These are phyloP conservation scores for Catagonus wagneri DNA, from an alignment of 2,113 vertebrate genomes.

Conservation along the genomic window DNA sequence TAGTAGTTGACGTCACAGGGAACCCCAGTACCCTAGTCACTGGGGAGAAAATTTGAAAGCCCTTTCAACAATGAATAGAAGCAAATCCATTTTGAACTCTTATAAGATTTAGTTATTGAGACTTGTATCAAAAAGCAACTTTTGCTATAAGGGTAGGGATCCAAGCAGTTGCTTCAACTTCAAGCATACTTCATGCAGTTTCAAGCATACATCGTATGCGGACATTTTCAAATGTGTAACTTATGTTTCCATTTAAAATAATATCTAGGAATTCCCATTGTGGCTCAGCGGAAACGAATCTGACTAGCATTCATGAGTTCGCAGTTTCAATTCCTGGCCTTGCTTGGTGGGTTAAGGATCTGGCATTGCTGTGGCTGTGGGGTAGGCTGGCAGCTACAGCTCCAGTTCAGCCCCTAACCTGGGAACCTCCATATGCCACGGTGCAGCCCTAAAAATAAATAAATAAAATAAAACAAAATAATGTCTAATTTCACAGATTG, in stretches of 20 bases:
- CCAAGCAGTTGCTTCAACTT: neutral
- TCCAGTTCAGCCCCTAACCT: no score
- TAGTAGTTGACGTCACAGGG: neutral
- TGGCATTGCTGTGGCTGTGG: no score
- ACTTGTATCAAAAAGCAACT: neutral
- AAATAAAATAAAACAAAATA: neutral
- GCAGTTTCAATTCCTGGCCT: no score
- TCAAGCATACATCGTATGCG: no score
- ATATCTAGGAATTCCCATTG: neutral
- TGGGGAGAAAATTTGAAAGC: neutral
- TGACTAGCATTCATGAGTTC: no score
- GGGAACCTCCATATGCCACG: no score
- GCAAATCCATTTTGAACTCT: neutral
- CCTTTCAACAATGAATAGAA: neutral
- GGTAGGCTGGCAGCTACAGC: no score
- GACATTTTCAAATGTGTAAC: neutral
- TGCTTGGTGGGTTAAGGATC: no score
- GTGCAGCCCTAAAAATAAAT: no score
- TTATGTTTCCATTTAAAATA: constrained; percentile 3
- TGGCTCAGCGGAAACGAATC: no score
- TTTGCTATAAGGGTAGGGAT: neutral
- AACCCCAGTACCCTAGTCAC: neutral
- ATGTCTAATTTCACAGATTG: neutral
- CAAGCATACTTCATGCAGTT: neutral
- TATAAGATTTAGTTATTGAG: neutral